These are phyloP conservation scores for Narcine bancroftii DNA, from an alignment of 2,113 vertebrate genomes.

Conservation along the genomic window DNA sequence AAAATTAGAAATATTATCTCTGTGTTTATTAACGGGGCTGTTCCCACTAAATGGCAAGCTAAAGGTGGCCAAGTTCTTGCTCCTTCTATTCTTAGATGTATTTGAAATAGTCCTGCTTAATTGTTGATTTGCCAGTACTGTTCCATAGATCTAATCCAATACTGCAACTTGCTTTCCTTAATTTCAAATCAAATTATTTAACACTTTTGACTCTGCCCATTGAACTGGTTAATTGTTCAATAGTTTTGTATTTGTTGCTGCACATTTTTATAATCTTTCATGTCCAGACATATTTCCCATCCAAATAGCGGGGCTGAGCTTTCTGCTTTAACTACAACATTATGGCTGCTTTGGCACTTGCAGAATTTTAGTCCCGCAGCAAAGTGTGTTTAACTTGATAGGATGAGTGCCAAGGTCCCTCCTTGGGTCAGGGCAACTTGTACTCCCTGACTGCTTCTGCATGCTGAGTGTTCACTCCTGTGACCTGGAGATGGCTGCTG, in stretches of 20 bases:
- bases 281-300: background rate
- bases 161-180: background rate
- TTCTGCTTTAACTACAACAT: background rate
- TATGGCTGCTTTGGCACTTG: background rate
- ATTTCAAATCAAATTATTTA: background rate
- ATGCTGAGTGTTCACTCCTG: background rate
- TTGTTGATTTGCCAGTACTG: background rate
- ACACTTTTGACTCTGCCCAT: background rate
- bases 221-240: too few relatives aligned
- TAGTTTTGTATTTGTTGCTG: too few relatives aligned
- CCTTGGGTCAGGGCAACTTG: background rate
- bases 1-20: conserved; percentile 31
- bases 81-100: background rate
- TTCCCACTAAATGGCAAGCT: background rate
- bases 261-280: background rate
- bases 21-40: conserved; percentile 20
- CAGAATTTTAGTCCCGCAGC: background rate
- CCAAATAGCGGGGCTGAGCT: background rate
- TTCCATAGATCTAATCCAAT: background rate
- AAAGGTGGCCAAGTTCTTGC: background rate
- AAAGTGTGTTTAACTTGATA: background rate
- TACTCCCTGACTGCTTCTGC: background rate
- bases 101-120: background rate
- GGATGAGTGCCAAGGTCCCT: background rate
- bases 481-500: background rate